phyloP scores from a whole-genome alignment of 2,888 invertebrate genomes.

The Leptura quadrifasciata region DNA sequence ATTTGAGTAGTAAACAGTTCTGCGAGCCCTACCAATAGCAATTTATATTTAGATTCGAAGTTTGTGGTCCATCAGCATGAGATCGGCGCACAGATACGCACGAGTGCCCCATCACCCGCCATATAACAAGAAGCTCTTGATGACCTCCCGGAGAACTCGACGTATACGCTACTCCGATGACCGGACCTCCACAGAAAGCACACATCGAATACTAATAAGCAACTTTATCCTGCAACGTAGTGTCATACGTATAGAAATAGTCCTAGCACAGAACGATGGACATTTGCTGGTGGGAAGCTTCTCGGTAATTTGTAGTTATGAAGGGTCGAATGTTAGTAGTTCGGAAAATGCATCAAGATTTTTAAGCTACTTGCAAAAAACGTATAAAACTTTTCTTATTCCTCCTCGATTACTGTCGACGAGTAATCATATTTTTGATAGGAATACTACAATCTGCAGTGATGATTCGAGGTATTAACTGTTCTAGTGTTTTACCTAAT shows the following conservation, averaged over 20 bases:
- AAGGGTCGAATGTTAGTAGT: neutral
- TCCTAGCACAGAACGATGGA: neutral
- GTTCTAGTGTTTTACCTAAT: too few relatives aligned
- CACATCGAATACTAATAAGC: slow-evolving; percentile 62
- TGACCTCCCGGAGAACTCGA: slow-evolving; percentile 62
- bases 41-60: slow-evolving; percentile 47
- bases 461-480: too few relatives aligned
- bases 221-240: slow-evolving; percentile 45
- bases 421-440: too few relatives aligned
- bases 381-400: neutral
- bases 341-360: neutral
- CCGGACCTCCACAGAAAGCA: slow-evolving; percentile 59
- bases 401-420: too few relatives aligned
- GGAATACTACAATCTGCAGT: too few relatives aligned
- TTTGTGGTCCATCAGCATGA: slow-evolving; percentile 49
- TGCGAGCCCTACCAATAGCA: slow-evolving; percentile 35
- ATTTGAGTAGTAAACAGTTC: slow-evolving; percentile 68
- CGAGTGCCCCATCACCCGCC: slow-evolving; percentile 66
- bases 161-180: slow-evolving; percentile 59
- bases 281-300: neutral
- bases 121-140: slow-evolving; percentile 68
- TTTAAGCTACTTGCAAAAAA: neutral
- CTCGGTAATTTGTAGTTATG: neutral
- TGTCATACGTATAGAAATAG: slow-evolving; percentile 43
- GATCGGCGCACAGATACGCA: slow-evolving; percentile 61